Evolutionary conservation across 2,797 vertebrate genomes (phyloP).

Genomic region (Schizopygopsis malacanthus): DNA sequence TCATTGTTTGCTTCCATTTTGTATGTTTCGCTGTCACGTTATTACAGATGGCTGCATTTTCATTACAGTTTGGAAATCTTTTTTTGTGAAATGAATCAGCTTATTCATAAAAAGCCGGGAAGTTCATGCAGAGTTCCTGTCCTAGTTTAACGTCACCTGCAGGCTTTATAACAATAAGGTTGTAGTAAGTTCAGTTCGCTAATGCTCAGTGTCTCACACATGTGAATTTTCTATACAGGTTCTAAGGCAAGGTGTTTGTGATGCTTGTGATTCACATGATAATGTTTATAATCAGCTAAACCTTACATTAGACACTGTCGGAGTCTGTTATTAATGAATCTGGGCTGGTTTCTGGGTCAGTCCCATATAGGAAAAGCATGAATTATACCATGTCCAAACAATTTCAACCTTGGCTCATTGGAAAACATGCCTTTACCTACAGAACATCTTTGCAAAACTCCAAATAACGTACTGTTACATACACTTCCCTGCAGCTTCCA

Average conservation of each 20-base stretch:
- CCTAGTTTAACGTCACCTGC: conserved; percentile 35
- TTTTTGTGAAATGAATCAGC: conserved; percentile 9
- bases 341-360: background rate
- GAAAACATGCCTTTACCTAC: background rate
- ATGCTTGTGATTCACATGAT: background rate
- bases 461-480: background rate
- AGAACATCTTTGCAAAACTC: background rate
- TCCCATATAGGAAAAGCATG: background rate
- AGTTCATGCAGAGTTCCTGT: conserved; percentile 42
- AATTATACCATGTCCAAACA: background rate
- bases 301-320: background rate
- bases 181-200: background rate
- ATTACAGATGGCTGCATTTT: background rate
- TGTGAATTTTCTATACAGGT: background rate
- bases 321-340: background rate
- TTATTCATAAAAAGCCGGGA: background rate
- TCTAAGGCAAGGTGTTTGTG: background rate
- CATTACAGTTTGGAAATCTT: conserved; percentile 5
- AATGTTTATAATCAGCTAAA: background rate
- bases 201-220: background rate
- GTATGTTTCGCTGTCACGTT: background rate
- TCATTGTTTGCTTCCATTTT: conserved; percentile 12
- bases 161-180: conserved; percentile 12
- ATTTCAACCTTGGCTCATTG: background rate
- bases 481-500: background rate